Evolutionary conservation across 2,888 invertebrate genomes (phyloP).

Genomic region (Polydesmus complanatus): DNA sequence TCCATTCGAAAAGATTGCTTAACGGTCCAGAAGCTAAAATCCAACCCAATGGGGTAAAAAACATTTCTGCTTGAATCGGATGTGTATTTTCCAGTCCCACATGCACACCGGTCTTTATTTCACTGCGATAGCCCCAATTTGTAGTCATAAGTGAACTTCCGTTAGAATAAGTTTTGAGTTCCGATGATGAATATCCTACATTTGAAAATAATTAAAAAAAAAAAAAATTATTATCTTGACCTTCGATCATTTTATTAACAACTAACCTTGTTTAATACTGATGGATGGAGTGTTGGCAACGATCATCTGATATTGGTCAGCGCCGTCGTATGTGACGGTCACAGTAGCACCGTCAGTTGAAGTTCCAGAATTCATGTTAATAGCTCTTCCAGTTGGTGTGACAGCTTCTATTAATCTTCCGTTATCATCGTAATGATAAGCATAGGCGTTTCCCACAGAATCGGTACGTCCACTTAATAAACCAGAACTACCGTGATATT

Average conservation of each 20-base stretch:
- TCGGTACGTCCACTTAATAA: slow-evolving; percentile 31
- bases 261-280: slow-evolving; percentile 16
- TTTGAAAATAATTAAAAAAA: neutral
- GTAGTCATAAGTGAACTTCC: slow-evolving; percentile 13
- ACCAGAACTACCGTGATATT: slow-evolving; percentile 32
- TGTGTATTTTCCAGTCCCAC: slow-evolving; percentile 15
- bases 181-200: slow-evolving; percentile 9
- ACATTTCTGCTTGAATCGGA: slow-evolving; percentile 18
- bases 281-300: slow-evolving; percentile 14
- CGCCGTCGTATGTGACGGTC: slow-evolving; percentile 12
- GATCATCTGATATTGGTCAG: slow-evolving; percentile 12
- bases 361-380: slow-evolving; percentile 7
- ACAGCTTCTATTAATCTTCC: slow-evolving; percentile 75
- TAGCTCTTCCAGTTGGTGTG: slow-evolving; percentile 58
- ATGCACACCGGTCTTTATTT: slow-evolving; percentile 15
- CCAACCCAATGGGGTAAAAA: slow-evolving; percentile 16
- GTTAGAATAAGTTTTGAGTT: slow-evolving; percentile 16
- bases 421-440: slow-evolving; percentile 79
- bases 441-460: slow-evolving; percentile 43
- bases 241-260: too few species aligned
- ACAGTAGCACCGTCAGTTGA: slow-evolving; percentile 16
- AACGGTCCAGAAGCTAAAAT: slow-evolving; percentile 12
- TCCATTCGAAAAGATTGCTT: slow-evolving; percentile 14
- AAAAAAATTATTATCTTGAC: neutral
- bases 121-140: slow-evolving; percentile 11